Conservation (phyloP, 2,888 invertebrate genomes). For the Leptinotarsa peninsularis region DNA sequence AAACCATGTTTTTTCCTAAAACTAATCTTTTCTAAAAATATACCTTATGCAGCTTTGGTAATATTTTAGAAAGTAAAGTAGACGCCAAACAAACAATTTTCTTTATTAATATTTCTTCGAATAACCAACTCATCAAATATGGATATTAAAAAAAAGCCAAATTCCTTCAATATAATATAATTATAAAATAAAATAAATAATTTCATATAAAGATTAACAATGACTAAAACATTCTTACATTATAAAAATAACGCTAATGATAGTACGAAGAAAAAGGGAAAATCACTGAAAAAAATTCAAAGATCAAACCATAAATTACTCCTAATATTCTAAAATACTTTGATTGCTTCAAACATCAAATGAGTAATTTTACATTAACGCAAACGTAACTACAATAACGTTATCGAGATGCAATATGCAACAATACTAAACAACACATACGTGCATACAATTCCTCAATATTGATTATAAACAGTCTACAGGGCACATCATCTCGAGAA, state of each 20-base stretch:
- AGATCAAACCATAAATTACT: conserved; percentile 17
- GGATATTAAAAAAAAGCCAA: conserved; percentile 18
- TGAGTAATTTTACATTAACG: conserved; percentile 35
- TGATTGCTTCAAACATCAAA: conserved; percentile 38
- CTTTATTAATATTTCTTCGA: too few species aligned
- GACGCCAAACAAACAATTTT: too few species aligned
- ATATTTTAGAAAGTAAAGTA: too few species aligned
- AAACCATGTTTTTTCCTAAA: too few species aligned
- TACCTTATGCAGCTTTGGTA: too few species aligned
- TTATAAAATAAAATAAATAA: conserved; percentile 52
- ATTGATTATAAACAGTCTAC: conserved; percentile 40
- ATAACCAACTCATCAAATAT: too few species aligned
- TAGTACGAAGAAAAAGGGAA: conserved; percentile 12
- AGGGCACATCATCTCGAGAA: conserved; percentile 2
- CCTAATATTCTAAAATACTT: conserved; percentile 26
- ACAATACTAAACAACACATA: conserved; percentile 46
- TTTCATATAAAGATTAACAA: conserved; percentile 48
- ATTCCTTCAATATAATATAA: conserved; percentile 39
- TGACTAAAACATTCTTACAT: conserved; percentile 51
- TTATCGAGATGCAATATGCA: conserved; percentile 45
- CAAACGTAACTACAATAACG: conserved; percentile 20
- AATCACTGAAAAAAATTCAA: not conserved
- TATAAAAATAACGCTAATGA: conserved; percentile 40
- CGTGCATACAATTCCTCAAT: conserved; percentile 46
- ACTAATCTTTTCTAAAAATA: too few species aligned